These are phyloP conservation scores for Melospiza georgiana DNA, from an alignment of 2,113 vertebrate species.

Conservation along the genomic window DNA sequence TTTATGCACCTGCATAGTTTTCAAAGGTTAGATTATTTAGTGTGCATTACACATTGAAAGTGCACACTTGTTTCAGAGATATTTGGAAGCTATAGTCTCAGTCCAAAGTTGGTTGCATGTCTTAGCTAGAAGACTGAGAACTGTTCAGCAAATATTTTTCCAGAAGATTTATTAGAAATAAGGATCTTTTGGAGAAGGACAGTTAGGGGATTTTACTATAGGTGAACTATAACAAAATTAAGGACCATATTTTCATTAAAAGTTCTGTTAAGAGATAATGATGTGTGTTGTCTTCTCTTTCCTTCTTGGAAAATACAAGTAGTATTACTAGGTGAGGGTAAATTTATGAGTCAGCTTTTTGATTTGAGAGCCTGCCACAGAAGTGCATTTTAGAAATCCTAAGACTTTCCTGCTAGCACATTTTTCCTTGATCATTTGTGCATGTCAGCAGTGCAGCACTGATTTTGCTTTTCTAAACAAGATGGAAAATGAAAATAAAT, in stretches of 20 bases:
- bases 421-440: not conserved
- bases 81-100: not conserved
- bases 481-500: not conserved
- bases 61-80: not conserved
- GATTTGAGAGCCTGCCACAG: not conserved
- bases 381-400: not conserved
- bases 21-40: not conserved
- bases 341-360: not conserved
- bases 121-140: not conserved
- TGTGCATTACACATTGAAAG: not conserved
- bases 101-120: not conserved
- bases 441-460: not conserved
- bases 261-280: not conserved
- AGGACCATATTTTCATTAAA: not conserved
- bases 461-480: not conserved
- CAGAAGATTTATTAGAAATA: not conserved
- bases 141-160: not conserved
- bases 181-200: not conserved
- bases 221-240: not conserved
- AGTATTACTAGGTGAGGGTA: not conserved
- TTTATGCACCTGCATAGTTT: not conserved
- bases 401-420: not conserved
- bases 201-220: not conserved
- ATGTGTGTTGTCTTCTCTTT: not conserved
- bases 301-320: not conserved